These are phyloP conservation scores for Pachycephala philippinensis DNA, from an alignment of 2,113 vertebrate species.

Conservation along the genomic window DNA sequence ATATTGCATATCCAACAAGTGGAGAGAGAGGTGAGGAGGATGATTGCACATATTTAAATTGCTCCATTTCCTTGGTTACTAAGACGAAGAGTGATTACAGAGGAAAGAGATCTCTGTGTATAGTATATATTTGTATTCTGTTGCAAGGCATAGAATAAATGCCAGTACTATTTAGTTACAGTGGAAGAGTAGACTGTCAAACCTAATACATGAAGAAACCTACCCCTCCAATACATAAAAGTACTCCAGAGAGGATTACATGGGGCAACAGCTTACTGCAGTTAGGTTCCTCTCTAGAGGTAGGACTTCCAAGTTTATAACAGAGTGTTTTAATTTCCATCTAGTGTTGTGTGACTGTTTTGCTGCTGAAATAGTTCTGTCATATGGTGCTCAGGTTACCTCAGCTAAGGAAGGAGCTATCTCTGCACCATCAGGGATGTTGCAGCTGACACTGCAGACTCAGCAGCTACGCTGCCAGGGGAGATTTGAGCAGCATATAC, in stretches of 20 bases:
- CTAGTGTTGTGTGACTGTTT: not conserved
- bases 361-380: not conserved
- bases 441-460: not conserved
- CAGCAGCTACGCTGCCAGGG: not conserved
- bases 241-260: not conserved
- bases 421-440: not conserved
- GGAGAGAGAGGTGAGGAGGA: not conserved
- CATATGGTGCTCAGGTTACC: not conserved
- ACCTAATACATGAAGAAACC: not conserved
- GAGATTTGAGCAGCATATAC: not conserved
- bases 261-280: not conserved
- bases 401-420: not conserved
- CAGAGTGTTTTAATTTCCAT: not conserved
- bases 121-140: not conserved
- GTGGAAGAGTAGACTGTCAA: not conserved
- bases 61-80: conserved; percentile 33
- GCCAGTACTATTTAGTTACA: not conserved
- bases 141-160: not conserved
- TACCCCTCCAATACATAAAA: not conserved
- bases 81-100: not conserved
- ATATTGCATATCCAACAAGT: conserved; percentile 38
- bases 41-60: conserved; percentile 31
- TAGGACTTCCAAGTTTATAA: not conserved
- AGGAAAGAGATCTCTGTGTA: conserved; percentile 6
- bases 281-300: not conserved